Conservation (phyloP, 2,888 invertebrate genomes). For the Onthophagus sagittarius region DNA sequence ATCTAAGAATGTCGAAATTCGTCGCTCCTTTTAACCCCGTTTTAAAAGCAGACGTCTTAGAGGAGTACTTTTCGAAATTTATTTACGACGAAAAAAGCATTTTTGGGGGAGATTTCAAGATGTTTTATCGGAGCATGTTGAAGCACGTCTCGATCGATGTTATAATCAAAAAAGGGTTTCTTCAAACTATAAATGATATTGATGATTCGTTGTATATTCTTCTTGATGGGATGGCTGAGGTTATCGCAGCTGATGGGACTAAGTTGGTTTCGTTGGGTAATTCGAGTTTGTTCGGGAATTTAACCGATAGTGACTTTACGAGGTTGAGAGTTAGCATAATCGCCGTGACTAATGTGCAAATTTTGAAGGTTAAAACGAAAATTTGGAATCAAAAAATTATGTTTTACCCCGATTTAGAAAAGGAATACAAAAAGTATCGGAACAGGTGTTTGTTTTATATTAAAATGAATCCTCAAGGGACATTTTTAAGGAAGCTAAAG, state of each 20-base stretch:
- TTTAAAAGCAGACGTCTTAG: conserved; percentile 23
- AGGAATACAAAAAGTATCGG: not conserved
- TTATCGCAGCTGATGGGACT: conserved; percentile 23
- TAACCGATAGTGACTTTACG: conserved; percentile 9
- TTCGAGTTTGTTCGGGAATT: conserved; percentile 26
- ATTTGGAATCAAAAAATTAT: not conserved
- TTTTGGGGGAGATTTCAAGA: conserved; percentile 12
- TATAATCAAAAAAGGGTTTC: conserved; percentile 9
- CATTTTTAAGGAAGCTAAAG: not conserved
- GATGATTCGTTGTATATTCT: conserved; percentile 16
- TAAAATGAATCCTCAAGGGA: not conserved
- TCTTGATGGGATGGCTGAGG: conserved; percentile 17
- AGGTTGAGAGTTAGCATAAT: conserved; percentile 18
- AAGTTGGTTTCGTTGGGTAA: conserved; percentile 12
- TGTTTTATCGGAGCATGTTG: conserved; percentile 22
- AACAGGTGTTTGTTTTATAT: conserved; percentile 1
- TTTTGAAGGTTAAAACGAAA: conserved; percentile 16
- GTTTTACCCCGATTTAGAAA: not conserved
- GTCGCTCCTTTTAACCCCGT: conserved; percentile 7
- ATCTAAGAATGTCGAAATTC: not conserved
- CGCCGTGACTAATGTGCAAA: conserved; percentile 17
- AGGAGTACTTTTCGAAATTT: conserved; percentile 18
- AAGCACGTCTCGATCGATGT: conserved; percentile 17
- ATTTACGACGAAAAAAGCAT: not conserved
- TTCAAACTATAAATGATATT: conserved; percentile 23